Evolutionary conservation across 2,888 invertebrate species (phyloP), one percentile per base, ranked within the genome.

Genomic region (Baronia brevicornis): DNA sequence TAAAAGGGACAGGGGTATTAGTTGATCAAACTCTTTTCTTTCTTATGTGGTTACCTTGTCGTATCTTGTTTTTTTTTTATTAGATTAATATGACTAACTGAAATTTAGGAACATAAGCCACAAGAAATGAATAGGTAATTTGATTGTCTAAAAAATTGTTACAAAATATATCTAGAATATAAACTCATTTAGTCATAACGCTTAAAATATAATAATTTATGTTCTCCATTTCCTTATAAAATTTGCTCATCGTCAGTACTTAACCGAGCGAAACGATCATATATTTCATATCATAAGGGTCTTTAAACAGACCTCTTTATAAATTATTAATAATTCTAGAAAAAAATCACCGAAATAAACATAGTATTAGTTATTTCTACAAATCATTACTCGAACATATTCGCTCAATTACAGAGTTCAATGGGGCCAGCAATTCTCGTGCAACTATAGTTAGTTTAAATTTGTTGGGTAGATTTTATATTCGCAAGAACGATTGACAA

Each of bases 241-340:
- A 2, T 3, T 6, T 10, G 18, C 11, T 5, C 2, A 2, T 17
- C 18, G 3, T 7, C 8, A 10, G 21, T 4, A 27, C 13, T 18
- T 15, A 11, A 29, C 24, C 33, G 32, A 27, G 37, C 34, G 28
- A 33, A 40, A 41, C 29, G 33, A 40, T 37, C 29, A 36, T 27
- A 27, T 23, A 15, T 14, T 18, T 50, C 46, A 44, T 44, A 44
- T 51, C 39, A 50, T 46, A 41, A 28, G 11, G 63, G 70, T 72
- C 74, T 69, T 72, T 68, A 74, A 78, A 75, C 74, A 72, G 74
- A 74, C 75, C 51, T 46, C 4, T 24, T 9, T 25, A 14, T 46
- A 44, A 48, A 28, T 35, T 12, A 38, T 28, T 49, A 57, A 67
- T 62, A 68, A 72, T 68, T 68, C 61, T 65, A 66, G 60, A 64